phyloP scores from a whole-genome alignment of 1,140 invertebrate genomes.

The Rhyzopertha dominica region DNA sequence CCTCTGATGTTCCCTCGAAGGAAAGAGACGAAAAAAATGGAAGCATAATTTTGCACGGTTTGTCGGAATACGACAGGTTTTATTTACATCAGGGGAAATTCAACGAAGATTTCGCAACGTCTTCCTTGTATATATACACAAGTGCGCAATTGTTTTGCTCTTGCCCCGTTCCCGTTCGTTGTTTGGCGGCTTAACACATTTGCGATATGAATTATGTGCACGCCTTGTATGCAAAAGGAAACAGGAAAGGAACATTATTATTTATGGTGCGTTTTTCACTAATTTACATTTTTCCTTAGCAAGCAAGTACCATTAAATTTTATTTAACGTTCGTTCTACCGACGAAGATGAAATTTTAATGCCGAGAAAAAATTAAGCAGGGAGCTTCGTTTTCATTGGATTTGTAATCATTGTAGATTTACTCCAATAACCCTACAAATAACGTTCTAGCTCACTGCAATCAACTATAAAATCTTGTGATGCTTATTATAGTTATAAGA shows the following conservation, averaged over 20 bases:
- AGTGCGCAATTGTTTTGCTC: too few species aligned
- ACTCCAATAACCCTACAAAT: too few species aligned
- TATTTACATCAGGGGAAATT: conserved; percentile 23
- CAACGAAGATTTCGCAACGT: conserved; percentile 18
- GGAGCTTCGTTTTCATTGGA: too few species aligned
- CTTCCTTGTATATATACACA: conserved; percentile 13
- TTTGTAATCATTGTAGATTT: too few species aligned
- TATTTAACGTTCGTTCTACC: conserved; percentile 21
- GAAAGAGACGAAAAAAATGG: too few species aligned
- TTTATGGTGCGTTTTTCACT: conserved; percentile 21
- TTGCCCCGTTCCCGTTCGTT: too few species aligned
- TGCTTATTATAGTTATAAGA: too few species aligned
- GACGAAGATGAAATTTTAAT: conserved; percentile 24
- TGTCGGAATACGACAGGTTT: conserved; percentile 17
- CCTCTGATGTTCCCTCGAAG: too few species aligned
- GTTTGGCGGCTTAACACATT: conserved; percentile 21
- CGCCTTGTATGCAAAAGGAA: too few species aligned
- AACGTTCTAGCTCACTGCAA: too few species aligned
- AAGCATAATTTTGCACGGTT: too few species aligned
- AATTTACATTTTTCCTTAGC: conserved; percentile 23
- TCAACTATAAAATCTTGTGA: too few species aligned
- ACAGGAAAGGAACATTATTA: conserved; percentile 19
- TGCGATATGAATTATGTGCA: conserved; percentile 17
- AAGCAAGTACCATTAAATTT: conserved; percentile 22
- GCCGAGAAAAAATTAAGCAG: conserved; percentile 21